Base-by-base conservation (phyloP, 64 coral and sea anemone genomes). In the Astreopora myriophthalma region DNA sequence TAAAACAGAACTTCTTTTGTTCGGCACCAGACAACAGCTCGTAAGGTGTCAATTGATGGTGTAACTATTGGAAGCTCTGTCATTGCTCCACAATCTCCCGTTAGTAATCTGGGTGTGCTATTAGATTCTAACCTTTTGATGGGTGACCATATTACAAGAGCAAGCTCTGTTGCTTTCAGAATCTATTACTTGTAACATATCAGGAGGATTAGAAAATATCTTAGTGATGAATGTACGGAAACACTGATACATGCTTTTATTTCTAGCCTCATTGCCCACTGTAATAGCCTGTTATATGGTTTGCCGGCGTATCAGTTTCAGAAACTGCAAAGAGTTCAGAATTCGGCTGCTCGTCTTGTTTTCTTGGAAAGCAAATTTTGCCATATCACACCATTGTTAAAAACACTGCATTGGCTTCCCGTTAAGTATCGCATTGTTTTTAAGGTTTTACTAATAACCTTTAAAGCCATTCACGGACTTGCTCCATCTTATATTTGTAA, bases 401-500 rank as follows among this genome's bases (percentile, higher is more conserved):
- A 22, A 67, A 24, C 34, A 6, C 39, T 72, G 7, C 68, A 87
- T 23, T 87, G 83, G 83, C 37, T 86, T 19, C 83, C 83, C 8
- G 1, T 86, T 17, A 46, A 37, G 32, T 20, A 86, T 40, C 58
- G 35, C 3, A 61, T 86, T 70, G 19, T 27, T 37, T 86, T 86
- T 86, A 86, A 86, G 5, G 39, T 86, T 69, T 34, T 69, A 69
- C 29, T 86, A 28, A 34, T 86, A 13, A 26, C 36, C 23, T 86
- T 86, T 70, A 86, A 86, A 33, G 83, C 63, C 63, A 67, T 86
- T 42, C 58, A 86, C 35, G 34, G 57, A 37, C 30, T 42, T 39
- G 30, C 3, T 37, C 75, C 0, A 8, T 0, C 51, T 57, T 57
- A 57, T 20, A 57, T 57, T 57, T 11, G 8, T 20, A 20, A 57